Conservation (phyloP, 1,140 invertebrate genomes). For the Calycopis cecrops region DNA sequence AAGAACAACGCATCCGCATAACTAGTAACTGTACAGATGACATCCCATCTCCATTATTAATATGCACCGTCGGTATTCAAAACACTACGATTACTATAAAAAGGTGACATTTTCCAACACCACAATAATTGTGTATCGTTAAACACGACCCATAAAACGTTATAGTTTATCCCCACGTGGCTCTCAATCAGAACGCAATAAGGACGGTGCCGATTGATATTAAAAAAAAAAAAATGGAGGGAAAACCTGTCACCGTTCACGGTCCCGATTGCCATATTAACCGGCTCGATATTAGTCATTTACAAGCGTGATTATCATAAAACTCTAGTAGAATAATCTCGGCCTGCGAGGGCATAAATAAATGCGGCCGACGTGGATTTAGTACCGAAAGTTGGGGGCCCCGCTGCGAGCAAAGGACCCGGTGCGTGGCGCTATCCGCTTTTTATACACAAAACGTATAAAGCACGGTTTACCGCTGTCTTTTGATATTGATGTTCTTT, state of each 20-base stretch:
- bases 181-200: not conserved
- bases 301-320: conserved; percentile 62
- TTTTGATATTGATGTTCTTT: conserved; percentile 14
- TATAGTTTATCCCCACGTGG: not conserved
- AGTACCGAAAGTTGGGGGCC: conserved; percentile 47
- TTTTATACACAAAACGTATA: conserved; percentile 29
- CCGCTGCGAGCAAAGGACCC: conserved; percentile 56
- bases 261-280: conserved; percentile 44
- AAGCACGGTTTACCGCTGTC: conserved; percentile 28
- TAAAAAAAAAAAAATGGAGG: conserved; percentile 19
- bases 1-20: too few species aligned
- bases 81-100: too few species aligned
- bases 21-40: too few species aligned
- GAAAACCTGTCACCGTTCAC: conserved; percentile 33
- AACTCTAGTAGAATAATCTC: conserved; percentile 69
- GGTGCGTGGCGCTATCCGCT: conserved; percentile 50
- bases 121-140: too few species aligned
- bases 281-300: conserved; percentile 55
- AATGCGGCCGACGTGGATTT: conserved; percentile 66
- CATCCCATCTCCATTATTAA: too few species aligned
- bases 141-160: not conserved
- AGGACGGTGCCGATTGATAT: conserved; percentile 18
- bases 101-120: too few species aligned
- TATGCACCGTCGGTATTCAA: too few species aligned
- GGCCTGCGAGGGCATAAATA: conserved; percentile 48